Percentiles rank a stretch among this genome's conserved stretches.
Conservation (phyloP, 1,140 invertebrate genomes). For the Atta texana region DNA sequence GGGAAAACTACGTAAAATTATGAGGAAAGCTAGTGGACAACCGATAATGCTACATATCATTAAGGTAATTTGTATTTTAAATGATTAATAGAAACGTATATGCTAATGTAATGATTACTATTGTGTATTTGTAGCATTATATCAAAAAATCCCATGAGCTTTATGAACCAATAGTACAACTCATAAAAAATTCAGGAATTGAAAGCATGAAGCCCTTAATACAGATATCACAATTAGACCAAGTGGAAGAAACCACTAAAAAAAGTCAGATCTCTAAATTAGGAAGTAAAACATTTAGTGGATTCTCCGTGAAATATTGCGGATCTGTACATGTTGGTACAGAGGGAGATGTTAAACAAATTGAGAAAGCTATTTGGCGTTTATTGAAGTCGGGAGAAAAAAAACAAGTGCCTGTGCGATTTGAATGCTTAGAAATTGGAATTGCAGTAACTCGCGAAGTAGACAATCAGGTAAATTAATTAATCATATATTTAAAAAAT, state of each 20-base stretch:
- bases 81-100: not conserved
- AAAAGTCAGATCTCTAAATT: conserved; percentile 44
- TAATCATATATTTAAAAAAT: not conserved
- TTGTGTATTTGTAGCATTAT: conserved; percentile 73
- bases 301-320: conserved; percentile 85
- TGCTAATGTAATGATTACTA: not conserved
- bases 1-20: conserved; percentile 86
- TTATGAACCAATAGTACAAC: conserved; percentile 81
- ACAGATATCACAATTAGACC: conserved; percentile 60
- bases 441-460: conserved; percentile 83
- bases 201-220: conserved; percentile 76
- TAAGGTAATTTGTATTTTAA: conserved; percentile 84
- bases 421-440: conserved; percentile 87
- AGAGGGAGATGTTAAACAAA: conserved; percentile 87
- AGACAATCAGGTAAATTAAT: conserved; percentile 79
- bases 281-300: conserved; percentile 73
- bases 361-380: conserved; percentile 85
- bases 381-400: conserved; percentile 79
- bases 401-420: conserved; percentile 81
- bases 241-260: conserved; percentile 13
- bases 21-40: conserved; percentile 85
- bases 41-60: conserved; percentile 87
- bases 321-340: conserved; percentile 84
- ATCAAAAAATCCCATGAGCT: conserved; percentile 78
- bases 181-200: conserved; percentile 79